phyloP scores from a whole-genome alignment of 1,140 invertebrate genomes.

The Bombus superbus region DNA sequence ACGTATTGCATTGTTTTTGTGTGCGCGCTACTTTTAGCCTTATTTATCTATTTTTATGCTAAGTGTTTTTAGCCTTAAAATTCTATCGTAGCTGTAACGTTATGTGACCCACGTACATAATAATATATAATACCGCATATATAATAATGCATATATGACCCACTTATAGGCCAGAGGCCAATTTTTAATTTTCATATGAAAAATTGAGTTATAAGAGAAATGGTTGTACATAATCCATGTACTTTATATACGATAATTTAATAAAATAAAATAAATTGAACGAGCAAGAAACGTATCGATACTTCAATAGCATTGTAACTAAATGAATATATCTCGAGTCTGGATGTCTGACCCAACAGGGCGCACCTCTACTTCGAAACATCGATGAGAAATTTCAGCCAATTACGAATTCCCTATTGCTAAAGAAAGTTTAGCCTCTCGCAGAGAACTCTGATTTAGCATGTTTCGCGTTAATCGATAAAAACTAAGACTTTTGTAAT shows the following conservation, averaged over 20 bases:
- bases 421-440: neutral
- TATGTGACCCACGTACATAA: too few species aligned
- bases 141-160: too few species aligned
- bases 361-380: neutral
- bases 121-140: too few species aligned
- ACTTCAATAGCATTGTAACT: neutral
- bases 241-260: neutral
- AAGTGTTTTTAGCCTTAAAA: too few species aligned
- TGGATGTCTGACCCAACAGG: neutral
- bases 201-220: neutral
- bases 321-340: neutral
- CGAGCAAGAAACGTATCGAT: neutral
- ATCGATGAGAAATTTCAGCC: neutral
- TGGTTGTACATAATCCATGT: neutral
- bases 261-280: neutral
- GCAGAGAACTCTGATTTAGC: neutral
- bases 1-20: too few species aligned
- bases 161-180: neutral
- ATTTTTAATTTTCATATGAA: neutral
- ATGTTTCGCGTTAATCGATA: neutral
- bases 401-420: neutral
- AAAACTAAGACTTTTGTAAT: neutral
- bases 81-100: too few species aligned
- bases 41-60: too few species aligned
- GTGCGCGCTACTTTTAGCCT: too few species aligned